Conservation (phyloP, 2,797 vertebrate species). For the Gallinago nigripennis region DNA sequence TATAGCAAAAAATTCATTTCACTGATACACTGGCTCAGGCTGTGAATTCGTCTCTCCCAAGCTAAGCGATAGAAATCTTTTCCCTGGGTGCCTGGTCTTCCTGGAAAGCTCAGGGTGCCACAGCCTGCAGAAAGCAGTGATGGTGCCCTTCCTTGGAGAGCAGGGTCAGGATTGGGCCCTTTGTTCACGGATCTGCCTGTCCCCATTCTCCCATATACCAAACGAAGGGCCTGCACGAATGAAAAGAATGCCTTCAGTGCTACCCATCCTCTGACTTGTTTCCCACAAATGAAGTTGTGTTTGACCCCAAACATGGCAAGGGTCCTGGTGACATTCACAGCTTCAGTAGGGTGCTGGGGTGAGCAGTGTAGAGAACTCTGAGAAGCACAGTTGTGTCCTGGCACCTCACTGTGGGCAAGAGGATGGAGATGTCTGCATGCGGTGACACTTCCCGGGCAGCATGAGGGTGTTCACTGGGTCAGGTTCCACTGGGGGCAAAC, state of each 20-base stretch:
- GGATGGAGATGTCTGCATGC: background rate
- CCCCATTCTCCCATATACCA: background rate
- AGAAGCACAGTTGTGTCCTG: background rate
- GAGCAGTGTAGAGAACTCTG: background rate
- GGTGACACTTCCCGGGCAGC: background rate
- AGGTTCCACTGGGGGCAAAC: background rate
- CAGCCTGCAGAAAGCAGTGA: background rate
- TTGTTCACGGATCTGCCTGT: background rate
- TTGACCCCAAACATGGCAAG: background rate
- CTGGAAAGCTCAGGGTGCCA: background rate
- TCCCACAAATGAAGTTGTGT: background rate
- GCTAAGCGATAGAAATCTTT: background rate
- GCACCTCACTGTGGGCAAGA: background rate
- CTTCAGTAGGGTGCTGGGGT: background rate
- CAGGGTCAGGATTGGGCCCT: background rate
- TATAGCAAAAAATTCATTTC: slow-evolving; percentile 18
- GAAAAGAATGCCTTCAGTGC: background rate
- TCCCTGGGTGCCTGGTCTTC: background rate
- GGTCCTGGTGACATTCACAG: background rate
- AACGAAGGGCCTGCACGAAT: background rate
- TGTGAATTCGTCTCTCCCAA: background rate
- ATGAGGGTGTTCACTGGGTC: too few relatives aligned
- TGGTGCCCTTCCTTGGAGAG: background rate
- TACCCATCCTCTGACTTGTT: background rate
- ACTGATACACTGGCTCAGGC: background rate